These are phyloP conservation scores for Heliothis subflexa DNA, from an alignment of 1,140 invertebrate genomes.

Conservation along the genomic window DNA sequence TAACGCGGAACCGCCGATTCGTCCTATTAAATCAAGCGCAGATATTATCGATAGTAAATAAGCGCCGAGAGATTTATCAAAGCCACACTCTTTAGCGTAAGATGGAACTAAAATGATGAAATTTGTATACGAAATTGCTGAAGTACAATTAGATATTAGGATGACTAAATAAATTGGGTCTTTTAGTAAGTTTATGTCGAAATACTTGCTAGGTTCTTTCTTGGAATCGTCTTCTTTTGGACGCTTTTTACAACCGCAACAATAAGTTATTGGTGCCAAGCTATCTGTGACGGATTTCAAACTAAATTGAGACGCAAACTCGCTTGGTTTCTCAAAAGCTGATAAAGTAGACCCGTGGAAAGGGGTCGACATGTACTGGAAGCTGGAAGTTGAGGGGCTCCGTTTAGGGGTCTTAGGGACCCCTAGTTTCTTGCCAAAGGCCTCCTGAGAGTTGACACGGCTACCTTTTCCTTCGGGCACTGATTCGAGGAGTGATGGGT, in stretches of 20 bases:
- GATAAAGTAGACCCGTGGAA: conserved; percentile 94
- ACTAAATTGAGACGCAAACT: conserved; percentile 91
- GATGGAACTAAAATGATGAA: conserved; percentile 93
- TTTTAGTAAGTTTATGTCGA: conserved; percentile 91
- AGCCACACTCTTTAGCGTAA: conserved; percentile 90
- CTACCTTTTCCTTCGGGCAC: conserved; percentile 74
- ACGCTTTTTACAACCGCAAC: conserved; percentile 76
- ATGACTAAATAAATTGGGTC: conserved; percentile 94
- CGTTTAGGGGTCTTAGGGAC: conserved; percentile 86
- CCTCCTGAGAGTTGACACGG: conserved; percentile 70
- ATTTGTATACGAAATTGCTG: conserved; percentile 94
- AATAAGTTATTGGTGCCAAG: conserved; percentile 80
- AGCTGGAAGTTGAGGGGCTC: conserved; percentile 92
- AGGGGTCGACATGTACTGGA: conserved; percentile 93
- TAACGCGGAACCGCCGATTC: conserved; percentile 93
- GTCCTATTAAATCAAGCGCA: conserved; percentile 91
- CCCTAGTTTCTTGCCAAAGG: conserved; percentile 71
- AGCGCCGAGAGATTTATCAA: conserved; percentile 89
- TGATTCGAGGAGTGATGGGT: conserved; percentile 73
- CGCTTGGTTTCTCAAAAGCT: conserved; percentile 90
- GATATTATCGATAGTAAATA: conserved; percentile 93
- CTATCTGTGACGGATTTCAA: conserved; percentile 89
- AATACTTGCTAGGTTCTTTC: conserved; percentile 88
- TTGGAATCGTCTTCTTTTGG: conserved; percentile 78
- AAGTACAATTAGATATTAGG: conserved; percentile 93